A percentile compares a stretch with the other conserved stretches of the same genome.
These are phyloP conservation scores for Hanleya hanleyi DNA, from an alignment of 2,888 invertebrate genomes.

Conservation along the genomic window DNA sequence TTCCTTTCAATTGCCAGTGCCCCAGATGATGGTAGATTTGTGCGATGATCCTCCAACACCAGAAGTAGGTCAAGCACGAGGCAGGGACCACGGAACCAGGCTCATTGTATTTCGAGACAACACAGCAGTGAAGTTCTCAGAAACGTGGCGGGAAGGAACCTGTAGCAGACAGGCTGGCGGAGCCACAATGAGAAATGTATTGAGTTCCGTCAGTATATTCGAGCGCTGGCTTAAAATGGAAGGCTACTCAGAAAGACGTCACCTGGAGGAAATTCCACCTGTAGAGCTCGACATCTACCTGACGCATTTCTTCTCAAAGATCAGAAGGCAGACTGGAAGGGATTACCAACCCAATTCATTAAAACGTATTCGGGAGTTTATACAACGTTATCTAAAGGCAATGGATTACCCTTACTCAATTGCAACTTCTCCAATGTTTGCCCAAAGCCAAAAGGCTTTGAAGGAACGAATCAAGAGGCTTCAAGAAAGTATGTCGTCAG, in stretches of 20 bases:
- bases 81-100: too few species aligned
- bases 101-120: too few species aligned
- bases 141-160: too few species aligned
- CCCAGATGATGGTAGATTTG: too few species aligned
- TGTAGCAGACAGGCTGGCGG: too few species aligned
- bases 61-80: too few species aligned
- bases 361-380: background rate
- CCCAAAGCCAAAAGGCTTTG: background rate
- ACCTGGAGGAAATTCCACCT: background rate
- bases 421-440: background rate
- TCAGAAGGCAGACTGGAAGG: background rate
- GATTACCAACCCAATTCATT: conserved; percentile 3
- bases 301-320: background rate
- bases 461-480: too few species aligned
- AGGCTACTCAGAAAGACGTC: background rate
- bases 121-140: too few species aligned
- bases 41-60: too few species aligned
- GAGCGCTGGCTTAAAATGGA: background rate
- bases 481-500: too few species aligned
- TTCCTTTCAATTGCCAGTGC: too few species aligned
- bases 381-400: background rate
- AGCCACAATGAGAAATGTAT: too few species aligned
- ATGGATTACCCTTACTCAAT: background rate
- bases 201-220: background rate
- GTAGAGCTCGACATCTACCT: background rate